Percentiles rank a stretch among this genome's conserved stretches.
Evolutionary conservation across 2,888 invertebrate species (phyloP).

Genomic region (Argynnis bischoffii): DNA sequence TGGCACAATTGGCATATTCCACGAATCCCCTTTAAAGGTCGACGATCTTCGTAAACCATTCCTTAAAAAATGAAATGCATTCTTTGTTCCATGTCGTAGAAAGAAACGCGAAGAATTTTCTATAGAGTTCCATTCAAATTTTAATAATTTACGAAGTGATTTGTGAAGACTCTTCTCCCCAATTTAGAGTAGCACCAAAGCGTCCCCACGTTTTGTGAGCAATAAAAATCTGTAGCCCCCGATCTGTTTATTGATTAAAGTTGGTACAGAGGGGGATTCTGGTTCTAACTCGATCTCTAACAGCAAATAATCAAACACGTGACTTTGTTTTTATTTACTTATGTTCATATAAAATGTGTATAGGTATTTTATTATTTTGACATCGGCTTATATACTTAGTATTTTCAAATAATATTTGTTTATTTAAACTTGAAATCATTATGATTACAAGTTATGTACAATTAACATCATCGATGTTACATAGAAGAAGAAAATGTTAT

Average conservation of each 20-base stretch:
- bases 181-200: slow-evolving; percentile 18
- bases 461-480: neutral
- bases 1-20: neutral
- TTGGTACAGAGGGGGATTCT: slow-evolving; percentile 28
- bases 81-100: neutral
- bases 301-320: slow-evolving; percentile 1
- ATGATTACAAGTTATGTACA: no score
- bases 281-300: slow-evolving; percentile 14
- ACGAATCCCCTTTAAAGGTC: neutral
- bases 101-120: neutral
- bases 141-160: neutral
- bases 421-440: no score
- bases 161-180: slow-evolving; percentile 9
- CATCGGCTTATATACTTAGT: no score
- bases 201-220: slow-evolving; percentile 20
- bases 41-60: neutral
- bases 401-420: no score
- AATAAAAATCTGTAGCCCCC: slow-evolving; percentile 34
- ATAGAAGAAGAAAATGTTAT: neutral
- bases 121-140: slow-evolving; percentile 9
- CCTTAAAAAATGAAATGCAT: neutral
- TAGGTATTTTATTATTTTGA: no score
- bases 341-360: slow-evolving; percentile 7
- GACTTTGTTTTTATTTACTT: slow-evolving; percentile 3
- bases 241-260: slow-evolving; percentile 31